Evolutionary conservation across 2,888 invertebrate genomes (phyloP).

Genomic region (Caenorhabditis macrosperma): DNA sequence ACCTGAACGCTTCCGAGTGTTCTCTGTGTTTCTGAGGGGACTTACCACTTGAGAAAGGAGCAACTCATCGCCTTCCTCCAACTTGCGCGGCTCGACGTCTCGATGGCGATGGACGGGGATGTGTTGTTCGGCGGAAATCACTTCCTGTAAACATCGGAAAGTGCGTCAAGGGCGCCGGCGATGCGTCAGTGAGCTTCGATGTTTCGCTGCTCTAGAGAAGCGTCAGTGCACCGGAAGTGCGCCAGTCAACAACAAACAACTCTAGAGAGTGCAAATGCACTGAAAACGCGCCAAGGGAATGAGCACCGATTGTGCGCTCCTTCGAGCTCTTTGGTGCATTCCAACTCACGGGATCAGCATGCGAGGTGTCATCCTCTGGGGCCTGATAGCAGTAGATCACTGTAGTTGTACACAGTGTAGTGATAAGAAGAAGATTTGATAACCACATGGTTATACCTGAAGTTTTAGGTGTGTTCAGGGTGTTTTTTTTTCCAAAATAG

Average conservation of each 20-base stretch:
- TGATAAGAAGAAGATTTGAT: not conserved
- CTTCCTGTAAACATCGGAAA: constrained; percentile 12
- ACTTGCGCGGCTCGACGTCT: constrained; percentile 2
- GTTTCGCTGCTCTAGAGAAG: not conserved
- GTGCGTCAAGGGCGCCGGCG: not conserved
- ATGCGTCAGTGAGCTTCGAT: not conserved
- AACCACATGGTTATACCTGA: too few species aligned
- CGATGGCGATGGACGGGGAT: constrained; percentile 37
- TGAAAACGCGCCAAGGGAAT: too few species aligned
- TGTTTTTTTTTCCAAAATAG: too few species aligned
- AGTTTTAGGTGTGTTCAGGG: too few species aligned
- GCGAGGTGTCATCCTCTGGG: not conserved
- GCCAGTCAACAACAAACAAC: too few species aligned
- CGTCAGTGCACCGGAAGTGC: not conserved
- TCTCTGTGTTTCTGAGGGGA: too few species aligned
- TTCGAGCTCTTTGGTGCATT: not conserved
- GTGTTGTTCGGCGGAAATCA: constrained; percentile 36
- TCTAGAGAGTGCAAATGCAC: too few species aligned
- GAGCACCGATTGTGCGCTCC: too few species aligned
- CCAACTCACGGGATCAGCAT: not conserved
- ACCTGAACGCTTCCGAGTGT: constrained; percentile 83
- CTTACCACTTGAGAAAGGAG: constrained; percentile 53
- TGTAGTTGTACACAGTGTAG: not conserved
- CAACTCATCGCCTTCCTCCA: constrained; percentile 49
- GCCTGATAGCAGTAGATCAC: not conserved